phyloP scores from a whole-genome alignment of 2,113 vertebrate species.

The Erythrocercus mccallii region DNA sequence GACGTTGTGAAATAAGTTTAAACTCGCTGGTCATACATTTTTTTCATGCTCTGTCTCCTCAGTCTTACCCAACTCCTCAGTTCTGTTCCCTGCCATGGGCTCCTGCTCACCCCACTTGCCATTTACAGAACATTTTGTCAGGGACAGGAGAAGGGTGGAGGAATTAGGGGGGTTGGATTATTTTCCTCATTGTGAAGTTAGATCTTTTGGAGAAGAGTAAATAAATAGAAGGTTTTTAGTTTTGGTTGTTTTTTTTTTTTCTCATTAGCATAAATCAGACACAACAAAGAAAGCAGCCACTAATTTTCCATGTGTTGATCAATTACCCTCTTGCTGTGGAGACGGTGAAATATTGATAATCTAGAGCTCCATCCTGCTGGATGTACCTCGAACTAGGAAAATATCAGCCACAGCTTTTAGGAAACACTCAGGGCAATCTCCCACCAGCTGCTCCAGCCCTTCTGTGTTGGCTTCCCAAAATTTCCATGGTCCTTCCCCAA shows the following conservation, averaged over 20 bases:
- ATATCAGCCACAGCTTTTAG: not conserved
- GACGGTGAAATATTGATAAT: not conserved
- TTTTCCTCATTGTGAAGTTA: not conserved
- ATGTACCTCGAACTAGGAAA: not conserved
- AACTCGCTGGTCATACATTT: not conserved
- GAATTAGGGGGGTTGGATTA: not conserved
- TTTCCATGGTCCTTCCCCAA: fast-evolving
- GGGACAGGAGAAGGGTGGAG: fast-evolving
- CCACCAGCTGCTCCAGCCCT: not conserved
- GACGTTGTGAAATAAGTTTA: not conserved
- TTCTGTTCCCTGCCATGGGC: not conserved
- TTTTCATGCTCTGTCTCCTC: not conserved
- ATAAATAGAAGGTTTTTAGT: too few relatives aligned
- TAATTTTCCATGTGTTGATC: not conserved
- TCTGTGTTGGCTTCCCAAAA: fast-evolving
- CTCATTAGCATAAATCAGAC: not conserved
- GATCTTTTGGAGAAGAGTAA: not conserved
- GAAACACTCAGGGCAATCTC: not conserved
- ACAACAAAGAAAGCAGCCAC: not conserved
- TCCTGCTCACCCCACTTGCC: not conserved
- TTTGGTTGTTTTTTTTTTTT: not conserved
- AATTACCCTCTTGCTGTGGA: not conserved
- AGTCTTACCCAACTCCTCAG: not conserved
- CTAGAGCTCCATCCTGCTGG: not conserved
- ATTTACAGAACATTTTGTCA: not conserved